Percentiles rank a stretch among this genome's conserved stretches.
phyloP scores from a whole-genome alignment of 37 sponge, comb jelly and placozoan genomes.

The Cladorhizidae sp. region DNA sequence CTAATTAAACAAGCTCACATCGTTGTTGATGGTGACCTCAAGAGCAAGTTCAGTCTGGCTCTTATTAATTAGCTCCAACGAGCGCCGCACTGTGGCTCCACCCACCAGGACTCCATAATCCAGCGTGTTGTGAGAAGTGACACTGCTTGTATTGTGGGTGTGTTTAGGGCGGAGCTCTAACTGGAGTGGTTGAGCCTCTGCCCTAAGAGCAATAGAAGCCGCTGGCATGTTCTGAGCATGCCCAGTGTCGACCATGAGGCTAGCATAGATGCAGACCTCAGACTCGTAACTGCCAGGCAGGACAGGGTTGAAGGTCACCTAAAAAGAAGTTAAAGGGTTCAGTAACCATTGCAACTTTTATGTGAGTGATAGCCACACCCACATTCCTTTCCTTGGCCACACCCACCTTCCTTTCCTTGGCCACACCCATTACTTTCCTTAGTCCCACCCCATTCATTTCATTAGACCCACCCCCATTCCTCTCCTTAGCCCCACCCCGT shows the following conservation, averaged over 20 bases:
- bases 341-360: too few relatives aligned
- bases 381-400: too few relatives aligned
- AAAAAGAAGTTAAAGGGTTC: neutral
- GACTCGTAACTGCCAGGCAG: conserved; percentile 51
- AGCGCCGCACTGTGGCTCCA: conserved; percentile 23
- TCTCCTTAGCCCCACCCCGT: too few relatives aligned
- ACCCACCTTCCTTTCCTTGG: too few relatives aligned
- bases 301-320: conserved; percentile 56
- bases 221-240: neutral
- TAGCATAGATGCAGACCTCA: conserved; percentile 19
- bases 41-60: conserved; percentile 58
- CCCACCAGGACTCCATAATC: conserved; percentile 66
- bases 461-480: too few relatives aligned
- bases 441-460: too few relatives aligned
- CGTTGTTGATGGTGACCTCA: conserved; percentile 31
- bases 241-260: conserved; percentile 25
- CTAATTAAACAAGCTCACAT: conserved; percentile 3
- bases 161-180: conserved; percentile 26
- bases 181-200: conserved; percentile 51
- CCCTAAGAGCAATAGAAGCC: conserved; percentile 44
- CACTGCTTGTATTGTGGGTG: neutral
- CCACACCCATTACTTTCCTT: too few relatives aligned
- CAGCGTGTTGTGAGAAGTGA: conserved; percentile 2
- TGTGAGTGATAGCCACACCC: too few relatives aligned
- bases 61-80: conserved; percentile 47